These are phyloP conservation scores for Idaea aversata DNA, from an alignment of 2,888 invertebrate genomes.

Conservation along the genomic window DNA sequence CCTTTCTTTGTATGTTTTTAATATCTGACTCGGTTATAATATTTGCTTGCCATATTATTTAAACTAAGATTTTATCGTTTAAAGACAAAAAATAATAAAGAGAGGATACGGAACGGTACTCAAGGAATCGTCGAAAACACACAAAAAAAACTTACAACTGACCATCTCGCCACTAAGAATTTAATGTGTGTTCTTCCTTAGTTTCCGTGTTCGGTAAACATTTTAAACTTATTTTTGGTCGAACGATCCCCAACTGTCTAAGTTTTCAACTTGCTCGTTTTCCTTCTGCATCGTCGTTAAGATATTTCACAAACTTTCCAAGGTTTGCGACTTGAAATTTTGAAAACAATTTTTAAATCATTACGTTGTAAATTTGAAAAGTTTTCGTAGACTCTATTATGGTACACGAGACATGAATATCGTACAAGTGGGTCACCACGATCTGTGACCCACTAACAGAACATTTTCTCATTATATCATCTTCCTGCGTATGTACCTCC, in stretches of 20 bases:
- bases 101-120: no score
- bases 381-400: not conserved
- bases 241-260: not conserved
- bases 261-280: not conserved
- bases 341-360: not conserved
- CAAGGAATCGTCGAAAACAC: no score
- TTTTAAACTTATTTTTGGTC: not conserved
- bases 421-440: no score
- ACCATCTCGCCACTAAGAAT: not conserved
- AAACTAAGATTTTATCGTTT: no score
- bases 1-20: no score
- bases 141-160: no score
- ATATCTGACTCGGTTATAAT: no score
- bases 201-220: not conserved
- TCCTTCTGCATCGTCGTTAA: not conserved
- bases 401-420: not conserved
- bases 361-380: not conserved
- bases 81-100: no score
- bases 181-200: not conserved
- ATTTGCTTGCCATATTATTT: no score
- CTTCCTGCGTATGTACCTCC: no score
- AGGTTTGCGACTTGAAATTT: not conserved
- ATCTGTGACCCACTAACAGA: no score
- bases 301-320: not conserved
- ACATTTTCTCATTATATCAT: no score